A percentile compares a stretch with the other conserved stretches of the same genome.
These are phyloP conservation scores for Glomeris maerens DNA, from an alignment of 1,140 invertebrate species.

Conservation along the genomic window DNA sequence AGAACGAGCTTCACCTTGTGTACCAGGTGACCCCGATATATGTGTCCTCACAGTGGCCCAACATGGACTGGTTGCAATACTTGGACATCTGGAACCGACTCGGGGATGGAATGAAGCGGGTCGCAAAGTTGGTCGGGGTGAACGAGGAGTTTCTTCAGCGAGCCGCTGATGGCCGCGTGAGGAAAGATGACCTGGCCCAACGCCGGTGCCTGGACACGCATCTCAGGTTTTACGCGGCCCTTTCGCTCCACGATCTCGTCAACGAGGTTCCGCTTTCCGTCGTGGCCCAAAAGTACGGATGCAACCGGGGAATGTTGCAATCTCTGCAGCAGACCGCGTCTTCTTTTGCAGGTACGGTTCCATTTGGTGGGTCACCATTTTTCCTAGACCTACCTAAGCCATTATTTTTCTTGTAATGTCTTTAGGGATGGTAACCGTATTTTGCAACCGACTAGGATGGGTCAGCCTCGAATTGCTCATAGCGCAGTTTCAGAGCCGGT, in stretches of 20 bases:
- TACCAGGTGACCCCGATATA: slow-evolving; percentile 80
- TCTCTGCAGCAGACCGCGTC: slow-evolving; percentile 86
- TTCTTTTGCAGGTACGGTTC: slow-evolving; percentile 71
- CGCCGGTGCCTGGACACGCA: slow-evolving; percentile 30
- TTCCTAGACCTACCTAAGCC: background rate
- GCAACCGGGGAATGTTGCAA: slow-evolving; percentile 72
- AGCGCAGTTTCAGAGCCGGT: slow-evolving; percentile 78
- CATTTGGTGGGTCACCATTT: background rate
- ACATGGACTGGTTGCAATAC: slow-evolving; percentile 74
- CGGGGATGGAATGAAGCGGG: slow-evolving; percentile 58
- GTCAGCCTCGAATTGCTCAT: slow-evolving; percentile 74
- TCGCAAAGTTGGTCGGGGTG: slow-evolving; percentile 81
- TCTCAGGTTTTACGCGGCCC: slow-evolving; percentile 73
- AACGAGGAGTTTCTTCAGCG: slow-evolving; percentile 73
- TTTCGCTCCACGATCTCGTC: slow-evolving; percentile 84
- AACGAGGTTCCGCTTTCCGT: slow-evolving; percentile 67
- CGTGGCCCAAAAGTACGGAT: slow-evolving; percentile 69
- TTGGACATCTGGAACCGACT: slow-evolving; percentile 71
- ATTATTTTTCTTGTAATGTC: slow-evolving; percentile 15
- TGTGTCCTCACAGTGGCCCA: slow-evolving; percentile 55
- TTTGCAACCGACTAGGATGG: slow-evolving; percentile 88
- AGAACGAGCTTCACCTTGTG: slow-evolving; percentile 87
- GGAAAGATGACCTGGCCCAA: slow-evolving; percentile 28
- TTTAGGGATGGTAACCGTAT: slow-evolving; percentile 77
- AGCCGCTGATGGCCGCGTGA: slow-evolving; percentile 53